A percentile compares a stretch with the other conserved stretches of the same genome.
phyloP scores from a whole-genome alignment of 2,113 vertebrate genomes.

The Sceloporus tristichus region DNA sequence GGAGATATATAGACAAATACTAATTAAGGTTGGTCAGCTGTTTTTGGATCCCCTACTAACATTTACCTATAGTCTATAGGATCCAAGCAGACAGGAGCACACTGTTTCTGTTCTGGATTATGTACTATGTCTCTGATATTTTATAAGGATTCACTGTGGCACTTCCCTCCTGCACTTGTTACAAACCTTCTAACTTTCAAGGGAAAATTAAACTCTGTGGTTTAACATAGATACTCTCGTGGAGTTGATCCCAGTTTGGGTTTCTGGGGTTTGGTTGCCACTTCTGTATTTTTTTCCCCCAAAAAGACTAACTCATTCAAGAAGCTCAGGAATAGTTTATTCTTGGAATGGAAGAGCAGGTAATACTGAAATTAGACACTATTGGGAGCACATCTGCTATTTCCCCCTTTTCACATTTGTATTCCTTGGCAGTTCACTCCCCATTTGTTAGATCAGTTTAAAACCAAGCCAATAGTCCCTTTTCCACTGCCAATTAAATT shows the following conservation, averaged over 20 bases:
- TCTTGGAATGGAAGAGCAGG: not conserved
- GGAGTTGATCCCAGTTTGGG: not conserved
- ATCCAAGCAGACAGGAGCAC: no score
- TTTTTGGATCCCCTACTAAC: not conserved
- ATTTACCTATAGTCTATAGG: not conserved
- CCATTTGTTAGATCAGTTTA: slow-evolving; percentile 37
- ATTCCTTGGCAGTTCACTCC: slow-evolving; percentile 30
- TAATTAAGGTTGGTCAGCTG: not conserved
- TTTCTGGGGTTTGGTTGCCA: not conserved
- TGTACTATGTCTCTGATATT: not conserved
- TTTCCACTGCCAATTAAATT: slow-evolving; percentile 42
- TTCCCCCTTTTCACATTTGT: slow-evolving; percentile 21
- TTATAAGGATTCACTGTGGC: not conserved
- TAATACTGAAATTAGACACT: not conserved
- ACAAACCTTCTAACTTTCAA: not conserved
- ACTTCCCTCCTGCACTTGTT: not conserved
- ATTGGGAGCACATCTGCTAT: not conserved
- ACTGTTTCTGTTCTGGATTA: not conserved
- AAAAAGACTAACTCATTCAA: not conserved
- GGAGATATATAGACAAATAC: no score
- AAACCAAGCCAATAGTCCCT: slow-evolving; percentile 29
- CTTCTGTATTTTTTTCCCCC: not conserved
- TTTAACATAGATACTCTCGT: slow-evolving; percentile 5
- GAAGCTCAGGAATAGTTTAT: not conserved
- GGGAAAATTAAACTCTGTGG: not conserved